Percentiles rank a stretch among this genome's conserved stretches.
Evolutionary conservation across 1,140 invertebrate genomes (phyloP).

Genomic region (Meloidogyne exigua): DNA sequence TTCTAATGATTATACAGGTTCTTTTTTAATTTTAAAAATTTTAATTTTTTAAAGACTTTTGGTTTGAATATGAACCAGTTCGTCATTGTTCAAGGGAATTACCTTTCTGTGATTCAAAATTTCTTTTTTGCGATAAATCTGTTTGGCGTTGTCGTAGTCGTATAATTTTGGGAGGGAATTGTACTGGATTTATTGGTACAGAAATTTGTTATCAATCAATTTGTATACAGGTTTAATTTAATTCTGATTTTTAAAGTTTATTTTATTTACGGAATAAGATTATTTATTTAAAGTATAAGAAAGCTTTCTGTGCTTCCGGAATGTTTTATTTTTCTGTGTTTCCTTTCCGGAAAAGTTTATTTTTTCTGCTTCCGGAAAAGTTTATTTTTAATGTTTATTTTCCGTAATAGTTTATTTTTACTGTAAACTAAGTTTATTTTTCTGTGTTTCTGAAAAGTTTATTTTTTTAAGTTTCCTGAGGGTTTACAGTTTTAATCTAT

Average conservation of each 20-base stretch:
- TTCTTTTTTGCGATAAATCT: conserved; percentile 53
- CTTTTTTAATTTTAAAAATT: background rate
- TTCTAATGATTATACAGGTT: conserved; percentile 62
- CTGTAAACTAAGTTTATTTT: background rate
- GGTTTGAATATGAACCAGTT: conserved; percentile 61
- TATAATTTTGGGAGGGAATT: conserved; percentile 59
- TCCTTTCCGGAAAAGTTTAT: background rate
- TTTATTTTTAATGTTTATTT: too few relatives aligned
- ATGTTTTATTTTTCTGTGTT: too few relatives aligned
- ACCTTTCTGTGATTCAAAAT: conserved; percentile 56
- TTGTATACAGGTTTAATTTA: conserved; percentile 48
- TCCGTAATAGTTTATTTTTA: background rate
- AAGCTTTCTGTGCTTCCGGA: background rate
- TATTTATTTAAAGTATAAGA: background rate
- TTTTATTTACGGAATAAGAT: background rate
- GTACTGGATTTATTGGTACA: conserved; percentile 57
- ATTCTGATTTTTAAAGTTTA: background rate
- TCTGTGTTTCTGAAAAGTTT: too few relatives aligned
- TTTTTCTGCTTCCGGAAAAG: background rate
- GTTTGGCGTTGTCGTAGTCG: conserved; percentile 54
- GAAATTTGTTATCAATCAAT: conserved; percentile 60
- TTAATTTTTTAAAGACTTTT: conserved; percentile 46
- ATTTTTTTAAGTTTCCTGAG: too few relatives aligned
- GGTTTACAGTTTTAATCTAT: too few relatives aligned
- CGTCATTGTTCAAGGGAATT: conserved; percentile 50